Evolutionary conservation across 2,888 invertebrate genomes (phyloP), one percentile per base, ranked within the genome.

Genomic region (Agelastica alni): DNA sequence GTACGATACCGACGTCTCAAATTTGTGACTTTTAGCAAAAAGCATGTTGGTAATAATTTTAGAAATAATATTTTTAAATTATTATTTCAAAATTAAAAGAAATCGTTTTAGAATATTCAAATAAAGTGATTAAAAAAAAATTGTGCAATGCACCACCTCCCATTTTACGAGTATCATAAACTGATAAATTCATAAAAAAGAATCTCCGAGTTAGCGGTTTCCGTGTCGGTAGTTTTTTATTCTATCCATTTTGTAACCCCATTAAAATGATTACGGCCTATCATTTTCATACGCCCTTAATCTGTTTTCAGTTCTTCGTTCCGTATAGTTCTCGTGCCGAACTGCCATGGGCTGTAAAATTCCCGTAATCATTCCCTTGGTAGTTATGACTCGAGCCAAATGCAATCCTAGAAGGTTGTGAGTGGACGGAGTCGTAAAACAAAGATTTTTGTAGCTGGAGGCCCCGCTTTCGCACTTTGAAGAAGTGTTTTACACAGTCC

Each of bases 341-440:
- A 49, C 60, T 41, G 61, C 60, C 61, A 44, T 47, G 48, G 58
- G 66, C 61, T 60, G 62, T 69, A 71, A 71, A 71, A 70, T 67
- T 67, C 66, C 66, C 52, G 70, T 68, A 70, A 68, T 70, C 67
- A 65, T 70, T 67, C 67, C 67, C 71, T 52, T 53, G 66, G 63
- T 65, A 67, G 69, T 71, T 71, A 70, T 70, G 70, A 70, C 66
- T 69, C 69, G 64, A 66, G 67, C 61, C 60, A 62, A 70, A 69
- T 67, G 71, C 68, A 69, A 65, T 65, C 60, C 62, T 56, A 63
- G 64, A 63, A 66, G 68, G 67, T 62, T 61, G 58, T 64, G 68
- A 68, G 69, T 70, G 69, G 69, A 59, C 66, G 62, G 55, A 62
- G 56, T 69, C 70, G 65, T 71, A 70, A 70, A 70, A 70, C 69